Base-by-base conservation (phyloP, 1,140 invertebrate genomes). In the Fopius arisanus region DNA sequence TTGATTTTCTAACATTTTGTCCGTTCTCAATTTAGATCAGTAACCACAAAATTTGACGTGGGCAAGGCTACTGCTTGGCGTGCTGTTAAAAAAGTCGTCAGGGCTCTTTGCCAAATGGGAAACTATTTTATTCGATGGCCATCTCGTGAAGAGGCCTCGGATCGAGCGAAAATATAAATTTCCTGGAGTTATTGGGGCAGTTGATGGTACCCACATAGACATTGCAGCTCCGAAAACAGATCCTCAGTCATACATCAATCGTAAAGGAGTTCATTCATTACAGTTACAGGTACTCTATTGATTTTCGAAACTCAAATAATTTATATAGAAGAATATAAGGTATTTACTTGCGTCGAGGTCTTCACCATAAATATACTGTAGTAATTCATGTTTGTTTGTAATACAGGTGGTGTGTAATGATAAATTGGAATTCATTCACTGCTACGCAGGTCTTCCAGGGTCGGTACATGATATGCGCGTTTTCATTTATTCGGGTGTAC, bases 241-340 rank as follows among this genome's bases (percentile, higher is more conserved):
- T 40, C 70, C 41, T 31, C 72, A 73, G 10, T 59, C 68, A 12
- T 81, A 80, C 23, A 65, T 78, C 16, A 81, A 80, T 63, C 23
- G 78, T n/a, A 80, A 81, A 70, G 74, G 75, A 65, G 75, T 54
- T 73, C 75, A 76, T 75, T 77, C 77, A 37, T 75, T 81, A 48
- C 70, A 73, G 33, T 23, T 67, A 26, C 75, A 73, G 66, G 70
- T 76, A 74, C 31, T 66, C 16, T 66, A n/a, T 19, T n/a, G 51
- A 51, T 23, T 6, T 29, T 12, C 1, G 10, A 66, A 66, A 3
- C 5, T 3, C 6, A 12, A 69, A 41, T 6, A 69, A 40, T 63
- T 3, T 63, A 23, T 63, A 23, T 16, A 4, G 21, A 16, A 63
- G 4, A 14, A 21, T n/a, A n/a, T n/a, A n/a, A 59, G n/a, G n/a